These are phyloP conservation scores for Drosophila guanche DNA, from an alignment of 1,140 invertebrate species.

Conservation along the genomic window DNA sequence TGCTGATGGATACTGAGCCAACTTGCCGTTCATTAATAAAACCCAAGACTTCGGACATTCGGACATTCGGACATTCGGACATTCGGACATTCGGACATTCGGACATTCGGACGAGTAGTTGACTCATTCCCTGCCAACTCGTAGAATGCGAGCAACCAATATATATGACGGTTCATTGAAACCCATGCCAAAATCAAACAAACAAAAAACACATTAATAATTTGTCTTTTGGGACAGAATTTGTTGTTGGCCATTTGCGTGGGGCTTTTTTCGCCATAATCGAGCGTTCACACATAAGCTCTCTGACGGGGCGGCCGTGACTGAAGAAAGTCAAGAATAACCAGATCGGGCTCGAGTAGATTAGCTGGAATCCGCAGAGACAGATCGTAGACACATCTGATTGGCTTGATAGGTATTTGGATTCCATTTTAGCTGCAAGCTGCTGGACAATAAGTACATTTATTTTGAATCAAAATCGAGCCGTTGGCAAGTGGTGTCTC, in stretches of 20 bases:
- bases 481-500: too few relatives aligned
- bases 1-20: not conserved
- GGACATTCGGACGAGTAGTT: constrained; percentile 13
- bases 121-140: constrained; percentile 14
- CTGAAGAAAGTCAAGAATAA: constrained; percentile 73
- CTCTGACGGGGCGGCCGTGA: constrained; percentile 23
- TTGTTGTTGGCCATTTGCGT: constrained; percentile 58
- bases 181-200: not conserved
- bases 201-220: constrained; percentile 40
- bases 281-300: constrained; percentile 64
- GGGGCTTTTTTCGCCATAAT: constrained; percentile 63
- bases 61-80: not conserved
- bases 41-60: not conserved
- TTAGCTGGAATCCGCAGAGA: constrained; percentile 6
- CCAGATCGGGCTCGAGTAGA: constrained; percentile 56
- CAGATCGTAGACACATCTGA: constrained; percentile 21
- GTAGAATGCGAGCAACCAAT: constrained; percentile 6
- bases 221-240: constrained; percentile 22
- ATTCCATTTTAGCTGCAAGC: constrained; percentile 5
- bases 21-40: constrained; percentile 42
- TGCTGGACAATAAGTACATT: constrained; percentile 1
- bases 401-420: constrained; percentile 15
- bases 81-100: not conserved
- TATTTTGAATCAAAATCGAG: constrained; percentile 14
- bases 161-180: constrained; percentile 47